Percentiles rank a stretch among this genome's conserved stretches.
Conservation (phyloP, 2,797 vertebrate species). For the Pipistrellus kuhlii region DNA sequence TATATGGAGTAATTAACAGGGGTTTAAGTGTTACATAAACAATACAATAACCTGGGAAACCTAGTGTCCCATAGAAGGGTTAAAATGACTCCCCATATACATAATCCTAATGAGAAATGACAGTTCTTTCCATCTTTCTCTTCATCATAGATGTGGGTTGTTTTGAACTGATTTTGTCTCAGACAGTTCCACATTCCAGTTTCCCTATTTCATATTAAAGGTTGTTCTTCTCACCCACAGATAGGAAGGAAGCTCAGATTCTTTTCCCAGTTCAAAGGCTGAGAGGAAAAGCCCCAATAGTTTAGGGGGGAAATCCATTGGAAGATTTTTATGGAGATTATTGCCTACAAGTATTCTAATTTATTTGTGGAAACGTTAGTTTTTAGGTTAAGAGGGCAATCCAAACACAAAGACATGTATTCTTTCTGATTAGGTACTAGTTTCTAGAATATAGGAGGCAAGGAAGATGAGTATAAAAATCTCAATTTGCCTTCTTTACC, state of each 20-base stretch:
- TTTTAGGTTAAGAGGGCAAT: neutral
- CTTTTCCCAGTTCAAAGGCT: constrained; percentile 20
- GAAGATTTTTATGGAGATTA: neutral
- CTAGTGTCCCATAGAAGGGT: neutral
- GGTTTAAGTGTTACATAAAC: too few relatives aligned
- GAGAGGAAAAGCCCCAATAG: neutral
- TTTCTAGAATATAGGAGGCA: neutral
- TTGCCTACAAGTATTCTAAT: neutral
- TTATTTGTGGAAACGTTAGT: too few relatives aligned
- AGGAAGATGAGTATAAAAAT: neutral
- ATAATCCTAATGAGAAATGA: neutral
- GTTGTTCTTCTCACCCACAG: neutral
- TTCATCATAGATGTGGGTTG: too few relatives aligned
- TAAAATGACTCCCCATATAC: neutral
- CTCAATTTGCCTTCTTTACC: neutral
- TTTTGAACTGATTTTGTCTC: neutral
- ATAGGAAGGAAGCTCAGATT: neutral
- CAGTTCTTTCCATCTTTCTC: neutral
- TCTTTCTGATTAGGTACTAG: neutral
- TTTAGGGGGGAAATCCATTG: neutral
- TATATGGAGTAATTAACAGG: too few relatives aligned
- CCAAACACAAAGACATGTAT: neutral
- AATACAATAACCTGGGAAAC: neutral
- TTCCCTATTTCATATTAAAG: neutral
- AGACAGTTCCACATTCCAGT: neutral